These are phyloP conservation scores for Trachurus trachurus DNA, from an alignment of 2,797 vertebrate genomes.

Conservation along the genomic window DNA sequence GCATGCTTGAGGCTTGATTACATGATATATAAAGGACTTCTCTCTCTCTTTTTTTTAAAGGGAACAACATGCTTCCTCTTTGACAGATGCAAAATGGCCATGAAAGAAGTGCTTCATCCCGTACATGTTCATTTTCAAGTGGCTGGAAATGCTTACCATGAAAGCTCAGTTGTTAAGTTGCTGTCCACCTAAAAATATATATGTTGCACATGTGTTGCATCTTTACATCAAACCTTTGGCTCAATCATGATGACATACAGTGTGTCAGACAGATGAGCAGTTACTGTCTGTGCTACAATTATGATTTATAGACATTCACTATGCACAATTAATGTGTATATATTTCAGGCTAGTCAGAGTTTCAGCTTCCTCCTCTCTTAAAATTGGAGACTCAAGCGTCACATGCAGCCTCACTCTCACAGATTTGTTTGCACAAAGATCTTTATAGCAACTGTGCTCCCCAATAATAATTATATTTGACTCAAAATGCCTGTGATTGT, in stretches of 20 bases:
- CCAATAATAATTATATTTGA: not conserved
- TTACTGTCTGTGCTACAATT: not conserved
- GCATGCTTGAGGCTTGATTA: slow-evolving; percentile 45
- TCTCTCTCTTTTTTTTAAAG: slow-evolving; percentile 39
- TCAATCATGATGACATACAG: slow-evolving; percentile 2
- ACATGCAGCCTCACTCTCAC: not conserved
- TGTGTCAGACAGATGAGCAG: slow-evolving; percentile 4
- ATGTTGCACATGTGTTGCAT: slow-evolving; percentile 11
- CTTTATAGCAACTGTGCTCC: not conserved
- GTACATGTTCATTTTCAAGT: slow-evolving; percentile 20
- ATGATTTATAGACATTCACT: not conserved
- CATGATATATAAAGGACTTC: slow-evolving; percentile 59
- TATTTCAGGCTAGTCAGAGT: not conserved
- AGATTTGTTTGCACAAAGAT: not conserved
- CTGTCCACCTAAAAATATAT: not conserved
- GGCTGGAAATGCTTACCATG: not conserved
- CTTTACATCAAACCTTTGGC: not conserved
- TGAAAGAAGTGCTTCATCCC: slow-evolving; percentile 11
- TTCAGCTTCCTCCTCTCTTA: not conserved
- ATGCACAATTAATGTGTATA: not conserved
- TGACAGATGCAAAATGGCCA: slow-evolving; percentile 13
- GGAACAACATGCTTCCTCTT: slow-evolving; percentile 67
- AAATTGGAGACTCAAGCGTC: not conserved
- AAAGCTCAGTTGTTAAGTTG: not conserved
- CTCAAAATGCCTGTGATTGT: not conserved